Percentiles rank a stretch among this genome's conserved stretches.
Evolutionary conservation across 1,140 invertebrate genomes (phyloP).

Genomic region (Atopsyche davidsoni): DNA sequence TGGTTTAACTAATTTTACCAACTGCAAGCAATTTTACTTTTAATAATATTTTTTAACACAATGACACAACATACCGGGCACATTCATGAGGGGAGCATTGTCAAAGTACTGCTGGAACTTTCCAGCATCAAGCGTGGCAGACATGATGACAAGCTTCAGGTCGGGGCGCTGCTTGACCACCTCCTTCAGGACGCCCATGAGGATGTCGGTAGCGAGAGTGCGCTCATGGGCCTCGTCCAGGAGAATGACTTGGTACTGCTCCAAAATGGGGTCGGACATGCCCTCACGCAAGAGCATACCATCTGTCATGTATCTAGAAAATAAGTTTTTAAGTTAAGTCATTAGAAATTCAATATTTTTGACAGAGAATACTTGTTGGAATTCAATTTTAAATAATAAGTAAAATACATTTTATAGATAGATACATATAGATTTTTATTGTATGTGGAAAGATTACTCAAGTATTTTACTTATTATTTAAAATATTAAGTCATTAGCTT

Average conservation of each 20-base stretch:
- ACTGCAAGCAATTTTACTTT: not conserved
- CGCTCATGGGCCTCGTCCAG: slow-evolving; percentile 99
- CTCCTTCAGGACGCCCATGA: slow-evolving; percentile 98
- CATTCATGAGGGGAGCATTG: slow-evolving; percentile 96
- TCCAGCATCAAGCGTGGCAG: slow-evolving; percentile 98
- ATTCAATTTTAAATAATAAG: no score
- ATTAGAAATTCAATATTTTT: no score
- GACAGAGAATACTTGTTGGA: no score
- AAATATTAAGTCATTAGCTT: no score
- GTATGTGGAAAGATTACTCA: no score
- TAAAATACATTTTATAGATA: no score
- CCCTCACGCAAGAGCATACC: slow-evolving; percentile 99
- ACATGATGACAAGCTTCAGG: slow-evolving; percentile 98
- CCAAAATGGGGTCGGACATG: slow-evolving; percentile 98
- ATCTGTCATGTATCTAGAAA: slow-evolving; percentile 94
- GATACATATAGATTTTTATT: no score
- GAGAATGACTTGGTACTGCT: slow-evolving; percentile 92
- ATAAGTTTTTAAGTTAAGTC: no score
- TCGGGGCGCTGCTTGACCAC: slow-evolving; percentile 90
- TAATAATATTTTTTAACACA: not conserved
- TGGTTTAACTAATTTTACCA: not conserved
- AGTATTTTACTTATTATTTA: no score
- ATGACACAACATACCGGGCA: slow-evolving; percentile 67
- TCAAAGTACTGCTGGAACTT: slow-evolving; percentile 99
- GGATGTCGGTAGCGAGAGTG: slow-evolving; percentile 95